Conservation (phyloP, 2,888 invertebrate genomes). For the Keiferia lycopersicella region DNA sequence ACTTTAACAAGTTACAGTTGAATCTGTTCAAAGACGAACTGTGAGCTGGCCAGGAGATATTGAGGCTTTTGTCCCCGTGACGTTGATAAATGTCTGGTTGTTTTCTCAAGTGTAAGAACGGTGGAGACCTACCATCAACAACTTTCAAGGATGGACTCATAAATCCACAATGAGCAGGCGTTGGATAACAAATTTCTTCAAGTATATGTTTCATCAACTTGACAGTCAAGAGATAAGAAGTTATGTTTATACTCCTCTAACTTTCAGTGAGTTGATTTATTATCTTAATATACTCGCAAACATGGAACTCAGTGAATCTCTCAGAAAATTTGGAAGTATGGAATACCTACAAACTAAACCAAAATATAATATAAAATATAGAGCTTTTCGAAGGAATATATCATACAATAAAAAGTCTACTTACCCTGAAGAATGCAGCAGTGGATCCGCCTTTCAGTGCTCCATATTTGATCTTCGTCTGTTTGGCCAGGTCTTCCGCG, state of each 20-base stretch:
- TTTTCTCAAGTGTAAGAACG: slow-evolving; percentile 22
- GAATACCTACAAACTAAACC: neutral
- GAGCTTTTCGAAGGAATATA: neutral
- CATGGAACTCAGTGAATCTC: neutral
- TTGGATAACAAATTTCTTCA: slow-evolving; percentile 18
- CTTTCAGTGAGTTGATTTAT: slow-evolving; percentile 12
- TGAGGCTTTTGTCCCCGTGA: slow-evolving; percentile 24
- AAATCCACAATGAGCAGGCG: slow-evolving; percentile 18
- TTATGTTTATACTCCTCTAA: slow-evolving; percentile 5
- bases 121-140: slow-evolving; percentile 15
- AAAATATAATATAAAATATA: neutral
- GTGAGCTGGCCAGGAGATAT: slow-evolving; percentile 22
- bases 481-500: slow-evolving; percentile 97
- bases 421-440: slow-evolving; percentile 95
- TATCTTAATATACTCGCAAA: slow-evolving; percentile 9
- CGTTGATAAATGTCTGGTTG: slow-evolving; percentile 20
- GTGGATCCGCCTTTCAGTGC: slow-evolving; percentile 96
- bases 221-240: slow-evolving; percentile 2
- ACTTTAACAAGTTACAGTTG: slow-evolving; percentile 13
- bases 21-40: slow-evolving; percentile 21
- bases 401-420: slow-evolving; percentile 33
- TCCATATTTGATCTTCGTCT: slow-evolving; percentile 98
- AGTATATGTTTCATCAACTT: slow-evolving; percentile 20
- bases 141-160: slow-evolving; percentile 20
- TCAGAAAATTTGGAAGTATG: neutral